phyloP scores from a whole-genome alignment of 2,888 invertebrate species.

The Mimumesa dahlbomi region DNA sequence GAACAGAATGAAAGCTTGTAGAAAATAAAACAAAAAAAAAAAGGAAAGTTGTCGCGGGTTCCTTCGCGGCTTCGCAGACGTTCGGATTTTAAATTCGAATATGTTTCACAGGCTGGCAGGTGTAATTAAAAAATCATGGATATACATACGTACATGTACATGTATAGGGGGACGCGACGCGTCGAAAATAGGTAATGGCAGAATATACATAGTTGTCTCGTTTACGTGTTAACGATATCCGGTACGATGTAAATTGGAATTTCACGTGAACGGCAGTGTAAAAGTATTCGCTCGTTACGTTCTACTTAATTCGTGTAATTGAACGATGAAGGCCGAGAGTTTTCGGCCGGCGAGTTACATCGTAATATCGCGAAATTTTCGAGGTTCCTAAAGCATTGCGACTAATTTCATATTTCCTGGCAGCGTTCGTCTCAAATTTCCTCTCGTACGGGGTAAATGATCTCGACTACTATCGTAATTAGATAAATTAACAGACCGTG shows the following conservation, averaged over 20 bases:
- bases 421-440: slow-evolving; percentile 55
- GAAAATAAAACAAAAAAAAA: no score
- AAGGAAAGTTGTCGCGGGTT: no score
- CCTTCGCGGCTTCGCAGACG: no score
- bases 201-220: background rate
- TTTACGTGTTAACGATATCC: background rate
- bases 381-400: slow-evolving; percentile 57
- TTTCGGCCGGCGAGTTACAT: slow-evolving; percentile 7
- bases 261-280: background rate
- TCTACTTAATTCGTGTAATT: background rate
- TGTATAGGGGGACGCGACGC: no score
- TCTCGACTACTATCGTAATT: slow-evolving; percentile 47
- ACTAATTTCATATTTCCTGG: slow-evolving; percentile 67
- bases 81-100: no score
- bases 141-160: no score
- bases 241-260: background rate
- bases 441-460: slow-evolving; percentile 48
- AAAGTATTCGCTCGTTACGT: background rate
- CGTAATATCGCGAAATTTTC: slow-evolving; percentile 51
- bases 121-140: no score
- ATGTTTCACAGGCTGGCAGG: no score
- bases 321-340: background rate
- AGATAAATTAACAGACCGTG: slow-evolving; percentile 55
- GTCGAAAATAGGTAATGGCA: background rate
- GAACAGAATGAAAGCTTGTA: no score